Evolutionary conservation across 2,888 invertebrate species (phyloP).

Genomic region (Lasioglossum oenotherae): DNA sequence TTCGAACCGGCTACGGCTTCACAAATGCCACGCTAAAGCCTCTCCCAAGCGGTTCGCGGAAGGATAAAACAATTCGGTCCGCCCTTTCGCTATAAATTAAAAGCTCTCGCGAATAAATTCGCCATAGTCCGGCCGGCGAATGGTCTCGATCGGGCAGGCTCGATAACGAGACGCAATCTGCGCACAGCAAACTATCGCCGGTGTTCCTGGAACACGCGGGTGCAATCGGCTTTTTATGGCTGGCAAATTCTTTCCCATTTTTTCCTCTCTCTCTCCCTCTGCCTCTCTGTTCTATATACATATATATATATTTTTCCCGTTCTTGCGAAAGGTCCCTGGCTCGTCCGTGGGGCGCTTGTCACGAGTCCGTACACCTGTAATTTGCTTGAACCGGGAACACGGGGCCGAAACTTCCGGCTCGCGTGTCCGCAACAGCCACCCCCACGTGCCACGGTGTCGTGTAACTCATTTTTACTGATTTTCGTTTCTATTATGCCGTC

Average conservation of each 20-base stretch:
- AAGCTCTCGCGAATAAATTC: slow-evolving; percentile 4
- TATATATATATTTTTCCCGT: neutral
- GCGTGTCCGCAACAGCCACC: slow-evolving; percentile 39
- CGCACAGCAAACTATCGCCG: slow-evolving; percentile 7
- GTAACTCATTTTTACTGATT: slow-evolving; percentile 31
- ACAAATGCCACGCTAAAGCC: neutral
- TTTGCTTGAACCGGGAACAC: slow-evolving; percentile 13
- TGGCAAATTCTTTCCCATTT: slow-evolving; percentile 4
- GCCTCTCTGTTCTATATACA: neutral
- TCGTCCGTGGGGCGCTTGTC: slow-evolving; percentile 11
- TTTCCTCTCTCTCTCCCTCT: neutral
- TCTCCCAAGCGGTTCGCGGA: neutral
- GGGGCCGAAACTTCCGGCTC: slow-evolving; percentile 45
- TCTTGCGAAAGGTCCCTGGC: slow-evolving; percentile 7
- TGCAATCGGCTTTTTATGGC: neutral
- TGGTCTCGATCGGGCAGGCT: neutral
- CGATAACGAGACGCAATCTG: slow-evolving; percentile 13
- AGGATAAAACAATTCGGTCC: neutral
- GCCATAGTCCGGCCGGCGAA: neutral
- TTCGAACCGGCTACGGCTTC: neutral
- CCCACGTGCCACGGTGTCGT: slow-evolving; percentile 9
- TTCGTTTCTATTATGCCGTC: slow-evolving; percentile 36
- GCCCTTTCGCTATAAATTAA: neutral
- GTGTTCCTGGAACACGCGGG: neutral
- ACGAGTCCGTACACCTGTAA: slow-evolving; percentile 30